Evolutionary conservation across 2,888 invertebrate species (phyloP).

Genomic region (Rhodophaea formosa): DNA sequence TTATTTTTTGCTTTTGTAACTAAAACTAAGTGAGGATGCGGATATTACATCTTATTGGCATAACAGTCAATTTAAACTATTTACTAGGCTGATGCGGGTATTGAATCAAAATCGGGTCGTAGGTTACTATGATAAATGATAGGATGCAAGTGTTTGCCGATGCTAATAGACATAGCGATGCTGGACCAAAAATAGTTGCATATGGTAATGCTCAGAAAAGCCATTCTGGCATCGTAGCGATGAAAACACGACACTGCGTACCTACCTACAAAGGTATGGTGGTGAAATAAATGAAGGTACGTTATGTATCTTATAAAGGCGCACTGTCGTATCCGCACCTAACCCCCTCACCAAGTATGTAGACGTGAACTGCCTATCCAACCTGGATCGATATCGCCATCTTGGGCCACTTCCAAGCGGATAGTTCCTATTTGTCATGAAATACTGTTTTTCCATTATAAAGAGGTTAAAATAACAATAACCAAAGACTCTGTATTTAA

Average conservation of each 20-base stretch:
- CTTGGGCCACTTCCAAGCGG: constrained; percentile 27
- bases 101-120: too few species aligned
- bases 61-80: too few species aligned
- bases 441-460: constrained; percentile 20
- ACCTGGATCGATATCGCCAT: constrained; percentile 26
- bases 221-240: constrained; percentile 33
- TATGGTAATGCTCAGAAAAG: constrained; percentile 42
- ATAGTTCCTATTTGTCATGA: constrained; percentile 8
- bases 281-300: constrained; percentile 25
- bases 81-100: too few species aligned
- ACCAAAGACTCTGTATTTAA: constrained; percentile 6
- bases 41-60: too few species aligned
- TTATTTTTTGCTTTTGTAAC: too few species aligned
- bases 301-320: constrained; percentile 23
- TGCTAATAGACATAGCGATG: too few species aligned
- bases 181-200: too few species aligned
- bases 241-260: constrained; percentile 24
- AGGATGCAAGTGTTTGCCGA: too few species aligned
- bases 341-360: constrained; percentile 20
- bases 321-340: constrained; percentile 23
- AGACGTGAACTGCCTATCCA: constrained; percentile 17
- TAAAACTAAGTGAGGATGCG: too few species aligned
- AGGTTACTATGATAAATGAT: too few species aligned
- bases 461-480: constrained; percentile 21
- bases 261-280: constrained; percentile 30